A percentile compares a stretch with the other conserved stretches of the same genome.
phyloP scores from a whole-genome alignment of 2,888 invertebrate genomes.

The Schrankia costaestrigalis region DNA sequence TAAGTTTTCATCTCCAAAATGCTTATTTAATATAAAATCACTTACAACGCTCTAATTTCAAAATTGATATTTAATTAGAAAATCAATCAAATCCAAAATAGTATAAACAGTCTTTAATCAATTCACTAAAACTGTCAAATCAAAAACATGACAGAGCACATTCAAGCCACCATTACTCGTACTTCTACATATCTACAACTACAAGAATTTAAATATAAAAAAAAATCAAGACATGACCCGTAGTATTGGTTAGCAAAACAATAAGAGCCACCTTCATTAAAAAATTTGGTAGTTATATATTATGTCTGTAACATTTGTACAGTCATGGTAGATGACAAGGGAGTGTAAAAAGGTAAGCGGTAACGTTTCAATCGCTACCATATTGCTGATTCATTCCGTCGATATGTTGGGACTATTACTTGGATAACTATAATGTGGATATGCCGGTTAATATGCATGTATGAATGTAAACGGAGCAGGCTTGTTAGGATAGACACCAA shows the following conservation, averaged over 20 bases:
- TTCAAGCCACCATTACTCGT: neutral
- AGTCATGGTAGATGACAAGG: slow-evolving; percentile 34
- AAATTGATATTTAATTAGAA: too few relatives aligned
- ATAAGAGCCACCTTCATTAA: slow-evolving; percentile 29
- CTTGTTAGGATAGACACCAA: too few relatives aligned
- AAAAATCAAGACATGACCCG: slow-evolving; percentile 27
- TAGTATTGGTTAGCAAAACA: slow-evolving; percentile 28
- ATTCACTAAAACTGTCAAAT: too few relatives aligned
- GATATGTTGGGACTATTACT: slow-evolving; percentile 18
- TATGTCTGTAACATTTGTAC: slow-evolving; percentile 23
- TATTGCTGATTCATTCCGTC: slow-evolving; percentile 47
- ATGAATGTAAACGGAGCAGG: too few relatives aligned
- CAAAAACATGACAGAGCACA: neutral
- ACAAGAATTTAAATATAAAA: slow-evolving; percentile 11
- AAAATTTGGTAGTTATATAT: slow-evolving; percentile 30
- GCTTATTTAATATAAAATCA: too few relatives aligned
- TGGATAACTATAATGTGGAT: slow-evolving; percentile 22
- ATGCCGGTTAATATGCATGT: too few relatives aligned
- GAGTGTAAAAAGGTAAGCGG: slow-evolving; percentile 42
- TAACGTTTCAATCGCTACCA: slow-evolving; percentile 43
- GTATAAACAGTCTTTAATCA: too few relatives aligned
- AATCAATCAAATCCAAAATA: too few relatives aligned
- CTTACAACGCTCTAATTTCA: too few relatives aligned
- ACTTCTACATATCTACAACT: too few relatives aligned
- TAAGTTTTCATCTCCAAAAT: too few relatives aligned